Evolutionary conservation across 2,888 invertebrate genomes (phyloP).

Genomic region (Endotricha flammealis): DNA sequence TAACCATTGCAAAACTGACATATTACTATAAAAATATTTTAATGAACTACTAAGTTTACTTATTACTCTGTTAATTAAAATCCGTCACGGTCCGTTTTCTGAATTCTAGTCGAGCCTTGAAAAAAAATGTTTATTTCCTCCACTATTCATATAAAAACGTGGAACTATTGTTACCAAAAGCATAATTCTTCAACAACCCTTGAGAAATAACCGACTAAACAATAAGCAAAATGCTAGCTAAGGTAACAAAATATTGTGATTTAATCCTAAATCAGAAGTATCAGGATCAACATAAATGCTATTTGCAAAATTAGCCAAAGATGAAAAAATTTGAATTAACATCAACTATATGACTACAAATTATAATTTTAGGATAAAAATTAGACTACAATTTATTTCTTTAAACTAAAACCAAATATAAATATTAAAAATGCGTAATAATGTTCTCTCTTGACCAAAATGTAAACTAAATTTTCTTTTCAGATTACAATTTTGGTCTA

Average conservation of each 20-base stretch:
- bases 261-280: too few species aligned
- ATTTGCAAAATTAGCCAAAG: too few species aligned
- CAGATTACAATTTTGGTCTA: slow-evolving; percentile 40
- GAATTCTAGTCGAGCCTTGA: slow-evolving; percentile 50
- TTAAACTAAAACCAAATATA: too few species aligned
- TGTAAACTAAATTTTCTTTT: slow-evolving; percentile 8
- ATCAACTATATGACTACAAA: too few species aligned
- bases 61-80: slow-evolving; percentile 37
- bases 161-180: slow-evolving; percentile 39
- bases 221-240: slow-evolving; percentile 45
- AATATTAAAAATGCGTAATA: slow-evolving; percentile 11
- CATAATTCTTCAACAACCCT: slow-evolving; percentile 44
- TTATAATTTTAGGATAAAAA: too few species aligned
- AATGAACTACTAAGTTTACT: too few species aligned
- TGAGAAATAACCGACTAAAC: slow-evolving; percentile 33
- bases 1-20: too few species aligned
- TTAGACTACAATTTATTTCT: too few species aligned
- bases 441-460: slow-evolving; percentile 5
- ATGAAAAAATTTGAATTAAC: too few species aligned
- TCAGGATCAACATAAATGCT: too few species aligned
- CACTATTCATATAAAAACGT: slow-evolving; percentile 50
- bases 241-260: slow-evolving; percentile 44
- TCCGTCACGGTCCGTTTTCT: slow-evolving; percentile 54
- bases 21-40: neutral
- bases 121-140: slow-evolving; percentile 43